A percentile compares a stretch with the other conserved stretches of the same genome.
phyloP scores from a whole-genome alignment of 2,113 vertebrate genomes.

The Oryzias melastigma region DNA sequence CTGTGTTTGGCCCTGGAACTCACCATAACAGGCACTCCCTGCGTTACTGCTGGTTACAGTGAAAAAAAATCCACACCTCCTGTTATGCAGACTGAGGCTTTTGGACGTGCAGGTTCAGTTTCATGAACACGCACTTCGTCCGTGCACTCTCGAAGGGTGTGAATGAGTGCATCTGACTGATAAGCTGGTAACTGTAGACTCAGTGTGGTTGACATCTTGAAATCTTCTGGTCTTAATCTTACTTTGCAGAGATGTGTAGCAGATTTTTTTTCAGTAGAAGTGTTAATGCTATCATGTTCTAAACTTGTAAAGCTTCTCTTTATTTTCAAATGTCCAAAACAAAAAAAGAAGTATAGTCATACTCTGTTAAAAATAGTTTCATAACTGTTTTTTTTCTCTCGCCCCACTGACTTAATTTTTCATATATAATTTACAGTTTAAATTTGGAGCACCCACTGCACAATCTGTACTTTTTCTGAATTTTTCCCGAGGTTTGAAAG shows the following conservation, averaged over 20 bases:
- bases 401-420: too few species aligned
- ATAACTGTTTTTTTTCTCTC: too few species aligned
- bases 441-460: too few species aligned
- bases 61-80: constrained; percentile 60
- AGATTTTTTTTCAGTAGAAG: neutral
- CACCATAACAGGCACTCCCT: constrained; percentile 32
- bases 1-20: constrained; percentile 51
- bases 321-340: too few species aligned
- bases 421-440: too few species aligned
- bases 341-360: too few species aligned
- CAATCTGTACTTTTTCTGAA: too few species aligned
- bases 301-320: constrained; percentile 2
- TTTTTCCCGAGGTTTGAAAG: too few species aligned
- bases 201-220: neutral
- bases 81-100: constrained; percentile 48
- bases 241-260: neutral
- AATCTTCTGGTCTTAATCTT: constrained; percentile 4
- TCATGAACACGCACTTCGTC: constrained; percentile 16
- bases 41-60: constrained; percentile 64
- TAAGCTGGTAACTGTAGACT: neutral
- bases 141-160: constrained; percentile 22
- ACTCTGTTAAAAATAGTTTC: too few species aligned
- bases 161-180: constrained; percentile 1
- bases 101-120: constrained; percentile 59
- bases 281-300: neutral